Evolutionary conservation across 2,797 vertebrate species (phyloP).

Genomic region (Synanceia verrucosa): DNA sequence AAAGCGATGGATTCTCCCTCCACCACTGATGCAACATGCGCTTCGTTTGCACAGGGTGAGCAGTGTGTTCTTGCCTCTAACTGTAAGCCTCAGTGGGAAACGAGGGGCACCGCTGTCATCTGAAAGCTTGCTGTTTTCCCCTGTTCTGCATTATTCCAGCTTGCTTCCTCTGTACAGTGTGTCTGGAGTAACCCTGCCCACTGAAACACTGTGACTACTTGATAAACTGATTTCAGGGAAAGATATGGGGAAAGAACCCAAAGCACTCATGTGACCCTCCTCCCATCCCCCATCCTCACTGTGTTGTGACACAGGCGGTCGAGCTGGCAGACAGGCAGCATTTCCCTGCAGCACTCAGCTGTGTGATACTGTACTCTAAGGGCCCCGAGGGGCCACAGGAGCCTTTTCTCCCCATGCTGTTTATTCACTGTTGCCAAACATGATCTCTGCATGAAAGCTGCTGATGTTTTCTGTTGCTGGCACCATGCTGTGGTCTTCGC

Average conservation of each 20-base stretch:
- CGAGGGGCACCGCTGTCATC: conserved; percentile 12
- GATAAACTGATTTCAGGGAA: conserved; percentile 20
- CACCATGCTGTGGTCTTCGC: conserved; percentile 4
- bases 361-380: conserved; percentile 58
- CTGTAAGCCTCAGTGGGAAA: conserved; percentile 25
- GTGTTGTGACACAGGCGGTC: conserved; percentile 34
- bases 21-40: not conserved
- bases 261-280: conserved; percentile 41
- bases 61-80: conserved; percentile 38
- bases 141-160: conserved; percentile 15
- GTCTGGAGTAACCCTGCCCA: not conserved
- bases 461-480: conserved; percentile 14
- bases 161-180: conserved; percentile 10
- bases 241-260: conserved; percentile 12
- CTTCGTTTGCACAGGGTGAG: conserved; percentile 9
- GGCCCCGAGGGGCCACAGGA: conserved; percentile 30
- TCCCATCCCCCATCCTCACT: conserved; percentile 26
- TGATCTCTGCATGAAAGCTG: conserved; percentile 20
- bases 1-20: not conserved
- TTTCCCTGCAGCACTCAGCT: conserved; percentile 57
- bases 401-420: conserved; percentile 35
- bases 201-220: not conserved
- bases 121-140: conserved; percentile 14
- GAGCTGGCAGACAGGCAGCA: conserved; percentile 42
- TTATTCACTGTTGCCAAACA: conserved; percentile 54